Base-by-base conservation (phyloP, 2,797 vertebrate genomes). In the Pseudopleuronectes americanus region DNA sequence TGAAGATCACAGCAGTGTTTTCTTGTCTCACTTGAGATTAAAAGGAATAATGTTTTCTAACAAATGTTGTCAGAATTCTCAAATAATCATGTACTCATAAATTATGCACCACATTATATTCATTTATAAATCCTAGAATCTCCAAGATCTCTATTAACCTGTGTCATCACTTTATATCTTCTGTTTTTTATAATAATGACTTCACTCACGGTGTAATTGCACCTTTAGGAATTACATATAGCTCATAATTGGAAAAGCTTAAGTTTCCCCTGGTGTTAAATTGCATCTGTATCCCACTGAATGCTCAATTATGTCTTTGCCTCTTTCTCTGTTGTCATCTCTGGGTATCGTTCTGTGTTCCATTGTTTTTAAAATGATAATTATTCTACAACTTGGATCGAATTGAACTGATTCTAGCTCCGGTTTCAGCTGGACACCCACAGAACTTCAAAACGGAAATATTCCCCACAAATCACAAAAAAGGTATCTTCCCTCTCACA, bases 381-480 rank as follows among this genome's bases (percentile, higher is more conserved):
- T 45, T 21, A 57, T 76, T 70, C 26, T 67, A 61, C 58, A 33
- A 51, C 53, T 56, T 86, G 83, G 71, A 49, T 71, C 17, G 82
- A 89, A 79, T 78, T 28, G 82, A 80, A 71, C 68, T 80, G 52
- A 78, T 80, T 91, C 78, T 93, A 84, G 60, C 74, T 93, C 74
- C 70, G 78, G 73, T 94, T 93, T 92, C 92, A 95, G 95, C 94
- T 89, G 95, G 95, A 94, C 95, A 95, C 79, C 95, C 94, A 80
- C 95, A 95, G 93, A 95, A 95, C 94, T 95, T 95, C 93, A 95
- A 95, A 94, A 94, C 95, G 73, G 95, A 95, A 94, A 95, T 95
- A 90, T 95, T 95, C 85, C 93, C 95, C 79, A 88, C 94, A 83
- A 95, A 95, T 94, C 93, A 92, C 92, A 95, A 95, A 93, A 95